Base-by-base conservation (phyloP, 2,888 invertebrate species). In the Lissocephala sabroskyi region DNA sequence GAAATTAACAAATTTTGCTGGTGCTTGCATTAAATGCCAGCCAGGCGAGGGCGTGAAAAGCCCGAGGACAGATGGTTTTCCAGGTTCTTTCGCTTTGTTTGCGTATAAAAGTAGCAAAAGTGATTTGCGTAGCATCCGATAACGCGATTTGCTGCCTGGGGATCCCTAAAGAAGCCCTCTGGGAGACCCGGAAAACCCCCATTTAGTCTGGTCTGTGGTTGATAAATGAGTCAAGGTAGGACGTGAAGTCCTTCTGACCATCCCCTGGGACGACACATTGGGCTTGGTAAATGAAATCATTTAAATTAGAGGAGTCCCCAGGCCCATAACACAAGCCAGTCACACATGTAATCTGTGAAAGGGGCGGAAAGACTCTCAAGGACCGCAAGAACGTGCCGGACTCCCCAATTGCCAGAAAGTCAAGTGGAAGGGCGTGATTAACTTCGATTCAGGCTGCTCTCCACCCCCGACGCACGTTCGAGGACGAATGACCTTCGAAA, bases 101-200 rank as follows among this genome's bases (percentile, higher is more conserved):
- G 67, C 59, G 68, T 71, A 68, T 75, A 76, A 64, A 62, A 68
- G 76, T 68, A 76, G 75, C 76, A 68, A 68, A 71, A 71, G 65
- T 67, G 65, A 75, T 71, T 23, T 23, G 23, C 23, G 7, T 5
- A 23, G 23, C 7, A 7, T 23, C 23, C 23, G 23, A 23, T 23
- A 5, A 23, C 23, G 7, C 4, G 7, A 3, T 23, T 3, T 23
- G 7, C 23, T 23, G 3, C 7, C 7, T 5, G 23, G 23, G 7
- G 37, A 29, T 36, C 28, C 14, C 10, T 23, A 5, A 7, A 23
- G 23, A 23, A 23, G n/a, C n/a, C n/a, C n/a, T 23, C 7, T 23
- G 23, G 7, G 23, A 23, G 7, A 23, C 23, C 3, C 7, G 3
- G 3, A 3, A 23, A 23, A 49, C 62, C 62, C n/a, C n/a, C n/a